phyloP scores from a whole-genome alignment of 2,113 vertebrate genomes.

The Rattus norvegicus region GRCr8 NC_086021.1:107936501-107937000 shows the following conservation, averaged over 20 bases:
- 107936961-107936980: neutral
- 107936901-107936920: neutral
- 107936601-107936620: neutral
- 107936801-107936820: neutral
- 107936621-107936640: neutral
- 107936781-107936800: neutral
- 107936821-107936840: neutral
- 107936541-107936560: conserved; percentile 8
- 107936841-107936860: neutral
- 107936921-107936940: neutral
- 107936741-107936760: neutral
- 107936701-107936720: neutral
- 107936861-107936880: neutral
- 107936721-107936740: too few relatives aligned
- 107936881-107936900: neutral
- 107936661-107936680: neutral
- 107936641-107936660: neutral
- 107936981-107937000: conserved; percentile 35
- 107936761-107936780: neutral
- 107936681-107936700: neutral
- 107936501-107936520: neutral
- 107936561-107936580: neutral
- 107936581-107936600: neutral
- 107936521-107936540: neutral
- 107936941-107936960: neutral